Evolutionary conservation across 2,888 invertebrate genomes (phyloP).

Genomic region (Dynastes tityus): DNA sequence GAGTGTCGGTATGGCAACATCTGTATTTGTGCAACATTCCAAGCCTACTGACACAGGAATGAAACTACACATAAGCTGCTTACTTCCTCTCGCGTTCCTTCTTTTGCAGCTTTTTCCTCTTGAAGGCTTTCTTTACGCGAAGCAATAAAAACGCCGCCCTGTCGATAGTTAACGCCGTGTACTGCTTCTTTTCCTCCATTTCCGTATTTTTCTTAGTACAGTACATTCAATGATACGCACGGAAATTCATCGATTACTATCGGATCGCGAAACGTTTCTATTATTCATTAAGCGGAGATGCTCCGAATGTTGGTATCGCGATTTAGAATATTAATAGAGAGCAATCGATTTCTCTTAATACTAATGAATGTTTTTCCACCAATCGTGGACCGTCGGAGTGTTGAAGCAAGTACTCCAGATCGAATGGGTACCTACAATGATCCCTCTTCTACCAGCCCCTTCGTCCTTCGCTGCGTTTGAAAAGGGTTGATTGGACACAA

Average conservation of each 20-base stretch:
- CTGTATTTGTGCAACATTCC: constrained; percentile 17
- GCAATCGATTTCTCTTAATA: constrained; percentile 28
- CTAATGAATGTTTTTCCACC: constrained; percentile 35
- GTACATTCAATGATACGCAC: background rate
- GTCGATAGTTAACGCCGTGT: constrained; percentile 86
- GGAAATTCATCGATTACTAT: constrained; percentile 2
- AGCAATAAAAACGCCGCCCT: constrained; percentile 90
- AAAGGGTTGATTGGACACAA: constrained; percentile 44
- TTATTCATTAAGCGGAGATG: background rate
- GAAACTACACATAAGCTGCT: constrained; percentile 68
- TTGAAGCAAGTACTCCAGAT: background rate
- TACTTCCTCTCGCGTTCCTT: constrained; percentile 91
- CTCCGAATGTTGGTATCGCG: background rate
- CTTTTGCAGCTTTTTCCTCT: constrained; percentile 89
- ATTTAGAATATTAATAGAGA: constrained; percentile 30
- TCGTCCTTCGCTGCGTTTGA: constrained; percentile 24
- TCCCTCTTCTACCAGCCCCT: background rate
- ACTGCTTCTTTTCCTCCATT: constrained; percentile 74
- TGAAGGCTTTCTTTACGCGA: constrained; percentile 91
- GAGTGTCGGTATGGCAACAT: background rate
- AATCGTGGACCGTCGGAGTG: constrained; percentile 14
- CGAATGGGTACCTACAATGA: background rate
- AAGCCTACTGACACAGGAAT: constrained; percentile 19
- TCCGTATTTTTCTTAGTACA: constrained; percentile 1
- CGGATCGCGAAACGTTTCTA: background rate